Evolutionary conservation across 1,140 invertebrate genomes (phyloP).

Genomic region (Brachionus paranguensis): DNA sequence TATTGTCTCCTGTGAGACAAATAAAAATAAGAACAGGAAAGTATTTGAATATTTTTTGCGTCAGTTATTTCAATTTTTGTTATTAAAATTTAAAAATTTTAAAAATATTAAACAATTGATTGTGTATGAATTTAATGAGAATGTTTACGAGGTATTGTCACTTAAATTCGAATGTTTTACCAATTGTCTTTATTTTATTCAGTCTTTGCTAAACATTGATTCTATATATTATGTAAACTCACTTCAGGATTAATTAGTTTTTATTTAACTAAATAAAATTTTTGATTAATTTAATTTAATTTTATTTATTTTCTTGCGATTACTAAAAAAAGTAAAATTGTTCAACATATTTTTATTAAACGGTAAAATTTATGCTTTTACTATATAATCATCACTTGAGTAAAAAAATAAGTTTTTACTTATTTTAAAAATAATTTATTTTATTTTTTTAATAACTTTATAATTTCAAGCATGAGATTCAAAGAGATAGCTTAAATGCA

Average conservation of each 20-base stretch:
- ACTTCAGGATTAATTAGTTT: neutral
- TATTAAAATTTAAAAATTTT: neutral
- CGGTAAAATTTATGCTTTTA: too few species aligned
- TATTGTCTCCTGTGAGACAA: neutral
- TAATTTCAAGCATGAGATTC: too few species aligned
- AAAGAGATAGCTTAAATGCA: too few species aligned
- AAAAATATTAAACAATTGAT: neutral
- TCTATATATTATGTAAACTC: neutral
- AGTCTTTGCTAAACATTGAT: neutral
- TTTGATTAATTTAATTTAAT: neutral
- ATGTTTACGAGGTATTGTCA: neutral
- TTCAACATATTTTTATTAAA: too few species aligned
- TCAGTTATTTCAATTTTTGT: neutral
- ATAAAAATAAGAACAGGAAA: neutral
- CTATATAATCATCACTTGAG: too few species aligned
- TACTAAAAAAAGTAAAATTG: neutral
- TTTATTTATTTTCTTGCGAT: neutral
- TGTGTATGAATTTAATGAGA: neutral
- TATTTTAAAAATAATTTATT: too few species aligned
- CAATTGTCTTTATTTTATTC: neutral
- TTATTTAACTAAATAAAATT: neutral
- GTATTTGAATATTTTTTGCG: neutral
- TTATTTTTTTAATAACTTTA: too few species aligned
- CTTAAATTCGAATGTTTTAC: neutral
- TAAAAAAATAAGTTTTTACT: too few species aligned